Conservation (phyloP, 2,888 invertebrate genomes). For the Eristalis pertinax region DNA sequence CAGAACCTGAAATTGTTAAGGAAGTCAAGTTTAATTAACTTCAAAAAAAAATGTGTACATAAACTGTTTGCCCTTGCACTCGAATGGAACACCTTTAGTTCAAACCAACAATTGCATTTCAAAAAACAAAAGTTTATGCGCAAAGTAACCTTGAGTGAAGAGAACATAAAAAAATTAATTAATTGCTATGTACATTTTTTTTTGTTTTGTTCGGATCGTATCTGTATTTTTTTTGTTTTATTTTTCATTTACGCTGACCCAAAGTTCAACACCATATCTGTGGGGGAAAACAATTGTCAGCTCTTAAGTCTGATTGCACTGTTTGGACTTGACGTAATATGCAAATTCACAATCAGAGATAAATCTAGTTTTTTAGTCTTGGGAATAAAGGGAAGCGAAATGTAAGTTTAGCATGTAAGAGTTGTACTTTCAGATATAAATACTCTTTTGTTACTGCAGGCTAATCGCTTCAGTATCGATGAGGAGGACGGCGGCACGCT, state of each 20-base stretch:
- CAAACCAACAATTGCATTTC: not conserved
- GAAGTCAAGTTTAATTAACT: slow-evolving; percentile 17
- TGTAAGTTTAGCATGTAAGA: no score
- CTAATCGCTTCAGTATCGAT: no score
- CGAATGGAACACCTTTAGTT: slow-evolving; percentile 13
- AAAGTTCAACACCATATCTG: slow-evolving; percentile 27
- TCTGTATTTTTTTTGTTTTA: not conserved
- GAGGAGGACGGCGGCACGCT: no score
- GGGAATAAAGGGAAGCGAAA: not conserved
- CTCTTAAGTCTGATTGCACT: not conserved
- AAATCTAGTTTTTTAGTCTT: not conserved
- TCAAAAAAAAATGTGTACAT: not conserved
- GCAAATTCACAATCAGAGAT: not conserved
- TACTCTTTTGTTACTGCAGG: no score
- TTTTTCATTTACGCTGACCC: slow-evolving; percentile 7
- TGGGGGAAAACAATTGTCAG: not conserved
- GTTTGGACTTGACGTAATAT: not conserved
- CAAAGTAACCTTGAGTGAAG: slow-evolving; percentile 19
- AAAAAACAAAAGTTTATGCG: slow-evolving; percentile 5
- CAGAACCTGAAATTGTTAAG: slow-evolving; percentile 1
- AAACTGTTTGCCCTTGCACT: slow-evolving; percentile 19
- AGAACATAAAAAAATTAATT: slow-evolving; percentile 25
- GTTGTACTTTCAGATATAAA: no score
- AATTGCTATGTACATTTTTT: slow-evolving; percentile 1
- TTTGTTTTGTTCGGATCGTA: not conserved